These are phyloP conservation scores for Urocitellus parryii DNA, from an alignment of 2,113 vertebrate genomes.

Conservation along the genomic window DNA sequence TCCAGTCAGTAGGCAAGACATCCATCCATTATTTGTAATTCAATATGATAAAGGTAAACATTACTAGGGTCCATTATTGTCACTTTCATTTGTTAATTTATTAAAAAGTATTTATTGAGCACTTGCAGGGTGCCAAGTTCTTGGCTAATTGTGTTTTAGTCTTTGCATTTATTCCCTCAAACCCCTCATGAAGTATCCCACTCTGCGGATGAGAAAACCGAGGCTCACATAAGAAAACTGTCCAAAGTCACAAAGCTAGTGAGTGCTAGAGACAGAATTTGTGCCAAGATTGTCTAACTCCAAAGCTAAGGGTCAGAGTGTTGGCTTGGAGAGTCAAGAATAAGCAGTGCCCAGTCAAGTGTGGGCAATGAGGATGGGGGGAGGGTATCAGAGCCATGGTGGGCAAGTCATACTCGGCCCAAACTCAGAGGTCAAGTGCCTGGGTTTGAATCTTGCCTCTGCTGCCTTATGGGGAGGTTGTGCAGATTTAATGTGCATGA, in stretches of 20 bases:
- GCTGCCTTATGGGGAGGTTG: not conserved
- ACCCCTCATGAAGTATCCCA: not conserved
- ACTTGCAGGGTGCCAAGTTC: not conserved
- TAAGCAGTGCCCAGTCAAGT: not conserved
- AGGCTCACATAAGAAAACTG: not conserved
- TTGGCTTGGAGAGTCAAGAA: not conserved
- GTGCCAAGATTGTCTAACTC: not conserved
- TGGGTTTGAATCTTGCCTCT: not conserved
- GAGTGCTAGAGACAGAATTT: not conserved
- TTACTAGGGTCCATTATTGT: not conserved
- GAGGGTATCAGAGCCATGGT: rapidly evolving
- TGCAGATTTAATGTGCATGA: not conserved
- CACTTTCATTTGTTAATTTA: not conserved
- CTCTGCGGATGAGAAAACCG: not conserved
- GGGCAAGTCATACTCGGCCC: not conserved
- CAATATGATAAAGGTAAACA: not conserved
- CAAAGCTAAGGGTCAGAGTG: not conserved
- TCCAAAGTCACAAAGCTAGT: not conserved
- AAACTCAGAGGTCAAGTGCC: not conserved
- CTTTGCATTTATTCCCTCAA: not conserved
- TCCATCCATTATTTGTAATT: not conserved
- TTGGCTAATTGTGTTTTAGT: not conserved
- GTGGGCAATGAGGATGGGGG: not conserved
- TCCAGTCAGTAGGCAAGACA: not conserved
- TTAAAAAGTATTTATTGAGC: not conserved